Percentiles rank a stretch among this genome's conserved stretches.
These are phyloP conservation scores for Heterotilapia buettikoferi DNA, from an alignment of 2,113 vertebrate genomes.

Conservation along the genomic window DNA sequence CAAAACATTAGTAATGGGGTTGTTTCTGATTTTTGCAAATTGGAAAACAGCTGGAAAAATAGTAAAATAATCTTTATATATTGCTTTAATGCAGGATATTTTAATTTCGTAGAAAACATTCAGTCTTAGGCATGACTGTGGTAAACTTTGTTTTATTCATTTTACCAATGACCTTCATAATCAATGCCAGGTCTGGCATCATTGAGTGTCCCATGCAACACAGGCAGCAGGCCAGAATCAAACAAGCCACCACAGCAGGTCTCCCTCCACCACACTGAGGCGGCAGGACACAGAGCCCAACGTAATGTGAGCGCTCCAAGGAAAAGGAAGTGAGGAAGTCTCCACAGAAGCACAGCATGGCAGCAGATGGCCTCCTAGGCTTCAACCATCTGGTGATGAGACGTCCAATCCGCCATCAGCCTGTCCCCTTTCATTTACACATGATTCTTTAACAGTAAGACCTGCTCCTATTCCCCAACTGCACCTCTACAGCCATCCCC, in stretches of 20 bases:
- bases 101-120: background rate
- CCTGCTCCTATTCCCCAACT: background rate
- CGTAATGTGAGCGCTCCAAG: slow-evolving; percentile 28
- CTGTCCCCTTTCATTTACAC: slow-evolving; percentile 55
- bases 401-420: slow-evolving; percentile 43
- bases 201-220: background rate
- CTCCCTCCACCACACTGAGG: background rate
- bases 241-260: slow-evolving; percentile 30
- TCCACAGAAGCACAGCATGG: slow-evolving; percentile 42
- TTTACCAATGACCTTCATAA: background rate
- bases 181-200: background rate
- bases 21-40: background rate
- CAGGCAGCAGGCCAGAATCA: slow-evolving; percentile 10
- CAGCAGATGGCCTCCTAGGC: slow-evolving; percentile 65
- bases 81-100: background rate
- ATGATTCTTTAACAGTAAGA: slow-evolving; percentile 20
- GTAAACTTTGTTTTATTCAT: background rate
- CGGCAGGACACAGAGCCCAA: background rate
- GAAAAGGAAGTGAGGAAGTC: slow-evolving; percentile 53
- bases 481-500: background rate
- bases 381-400: slow-evolving; percentile 66
- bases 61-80: background rate
- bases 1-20: background rate
- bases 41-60: background rate
- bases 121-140: background rate